Conservation (phyloP, 2,113 vertebrate species). For the Chroicocephalus ridibundus region DNA sequence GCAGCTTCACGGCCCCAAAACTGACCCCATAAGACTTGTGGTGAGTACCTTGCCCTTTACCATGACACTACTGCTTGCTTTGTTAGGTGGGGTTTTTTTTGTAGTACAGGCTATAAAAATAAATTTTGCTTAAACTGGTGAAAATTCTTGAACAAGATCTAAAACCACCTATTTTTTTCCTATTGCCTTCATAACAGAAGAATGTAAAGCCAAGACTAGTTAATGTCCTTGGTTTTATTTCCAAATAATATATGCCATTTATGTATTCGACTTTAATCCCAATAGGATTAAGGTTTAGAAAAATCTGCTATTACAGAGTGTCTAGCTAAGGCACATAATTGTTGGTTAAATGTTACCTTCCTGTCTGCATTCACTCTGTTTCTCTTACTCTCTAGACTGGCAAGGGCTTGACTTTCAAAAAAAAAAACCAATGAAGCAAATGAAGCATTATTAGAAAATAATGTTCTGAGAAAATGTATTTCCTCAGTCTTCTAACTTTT, state of each 20-base stretch:
- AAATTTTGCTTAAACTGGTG: background rate
- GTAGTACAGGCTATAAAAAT: background rate
- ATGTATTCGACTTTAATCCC: background rate
- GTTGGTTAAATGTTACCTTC: conserved; percentile 28
- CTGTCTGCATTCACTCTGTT: conserved; percentile 29
- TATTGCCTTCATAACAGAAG: background rate
- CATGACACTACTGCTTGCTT: background rate
- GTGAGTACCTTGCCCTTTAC: background rate
- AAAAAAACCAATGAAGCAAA: background rate
- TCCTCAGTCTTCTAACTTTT: background rate
- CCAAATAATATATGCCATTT: background rate
- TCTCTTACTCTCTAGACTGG: conserved; percentile 4
- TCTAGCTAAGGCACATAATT: background rate
- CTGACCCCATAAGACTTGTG: background rate
- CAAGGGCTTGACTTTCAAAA: background rate
- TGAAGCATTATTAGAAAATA: background rate
- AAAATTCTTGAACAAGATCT: background rate
- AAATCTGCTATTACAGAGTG: background rate
- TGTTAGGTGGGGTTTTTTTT: background rate
- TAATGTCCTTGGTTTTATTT: background rate
- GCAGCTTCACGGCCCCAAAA: background rate
- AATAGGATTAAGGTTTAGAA: background rate
- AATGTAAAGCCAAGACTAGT: background rate
- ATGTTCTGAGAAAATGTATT: background rate
- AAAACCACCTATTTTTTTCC: background rate